Evolutionary conservation across 2,113 vertebrate species (phyloP), one percentile per base, ranked within the genome.

Genomic region (Lamprotornis superbus): DNA sequence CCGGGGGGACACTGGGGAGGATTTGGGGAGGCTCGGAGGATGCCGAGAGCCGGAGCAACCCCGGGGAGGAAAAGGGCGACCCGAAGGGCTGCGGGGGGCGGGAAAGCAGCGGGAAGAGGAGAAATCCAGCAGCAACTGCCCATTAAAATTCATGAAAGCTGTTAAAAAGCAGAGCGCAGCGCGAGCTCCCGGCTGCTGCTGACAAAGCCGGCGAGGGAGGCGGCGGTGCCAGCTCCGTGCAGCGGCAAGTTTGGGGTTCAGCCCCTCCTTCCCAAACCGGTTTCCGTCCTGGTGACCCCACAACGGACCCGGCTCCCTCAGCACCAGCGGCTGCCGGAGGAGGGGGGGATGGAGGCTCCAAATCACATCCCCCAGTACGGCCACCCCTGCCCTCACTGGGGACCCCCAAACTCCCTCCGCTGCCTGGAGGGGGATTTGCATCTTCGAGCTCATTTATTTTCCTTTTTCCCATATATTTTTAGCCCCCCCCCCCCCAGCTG

Each of bases 141-240:
- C 90, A 95, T 97, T 94, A 96, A 97, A 97, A 97, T 97, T 92
- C 96, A 95, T 94, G 92, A 93, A 94, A 90, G 47, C 93, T 53
- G 87, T 49, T 93, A 87, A 94, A 93, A 93, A 83, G 90, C 93
- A 70, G 90, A 78, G 89, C 85, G 90, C 87, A 55, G 83, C 44
- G 20, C 28, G 22, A 75, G 92, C 87, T 87, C 90, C 83, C 50
- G 90, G 46, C 69, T 75, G 84, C 87, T 88, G 93, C 6, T 83
- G 93, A 83, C 96, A 94, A 87, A 91, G 95, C 89, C 37, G 30
- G 65, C 5, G 49, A 83, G 27, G 90, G 80, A 56, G 83, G 83
- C 84, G 85, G 24, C 1, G 70, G 65, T 80, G 83, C 47, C 93
- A 78, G 84, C 84, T 50, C 81, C 6, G 12, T 25, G 63, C 91